These are phyloP conservation scores for Pandemis cinnamomeana DNA, from an alignment of 2,888 invertebrate species.

Conservation along the genomic window DNA sequence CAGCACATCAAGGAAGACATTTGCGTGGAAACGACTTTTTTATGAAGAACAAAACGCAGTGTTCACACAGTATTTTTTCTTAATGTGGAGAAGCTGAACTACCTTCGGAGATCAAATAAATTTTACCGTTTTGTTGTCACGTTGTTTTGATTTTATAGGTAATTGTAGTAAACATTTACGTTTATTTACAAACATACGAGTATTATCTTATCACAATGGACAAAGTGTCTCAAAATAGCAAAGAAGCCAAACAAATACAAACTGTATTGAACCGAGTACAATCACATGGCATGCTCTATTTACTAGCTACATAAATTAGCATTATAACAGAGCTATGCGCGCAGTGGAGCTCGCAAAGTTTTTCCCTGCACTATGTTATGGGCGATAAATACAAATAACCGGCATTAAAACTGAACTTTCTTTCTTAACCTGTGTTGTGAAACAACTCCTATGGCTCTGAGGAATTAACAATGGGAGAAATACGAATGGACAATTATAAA, in stretches of 20 bases:
- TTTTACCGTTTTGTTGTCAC: background rate
- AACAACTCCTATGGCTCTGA: background rate
- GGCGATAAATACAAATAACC: slow-evolving; percentile 15
- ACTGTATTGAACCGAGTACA: slow-evolving; percentile 26
- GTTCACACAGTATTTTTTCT: background rate
- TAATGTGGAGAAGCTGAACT: background rate
- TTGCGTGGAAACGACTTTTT: slow-evolving; percentile 11
- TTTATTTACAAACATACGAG: background rate
- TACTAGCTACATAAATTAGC: slow-evolving; percentile 33
- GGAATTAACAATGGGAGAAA: slow-evolving; percentile 1
- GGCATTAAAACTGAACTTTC: slow-evolving; percentile 1
- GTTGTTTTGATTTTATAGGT: background rate
- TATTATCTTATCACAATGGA: background rate
- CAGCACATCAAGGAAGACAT: slow-evolving; percentile 23
- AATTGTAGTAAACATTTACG: background rate
- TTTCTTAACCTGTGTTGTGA: background rate
- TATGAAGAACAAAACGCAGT: background rate
- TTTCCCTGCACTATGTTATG: slow-evolving; percentile 25
- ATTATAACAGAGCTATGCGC: slow-evolving; percentile 30
- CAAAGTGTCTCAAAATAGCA: background rate
- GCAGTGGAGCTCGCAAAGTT: slow-evolving; percentile 29
- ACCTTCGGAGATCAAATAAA: background rate
- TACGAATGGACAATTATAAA: background rate
- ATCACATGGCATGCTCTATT: slow-evolving; percentile 42
- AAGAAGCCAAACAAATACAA: slow-evolving; percentile 11